A percentile compares a stretch with the other conserved stretches of the same genome.
phyloP scores from a whole-genome alignment of 2,888 invertebrate genomes.

The Ophion costatus region DNA sequence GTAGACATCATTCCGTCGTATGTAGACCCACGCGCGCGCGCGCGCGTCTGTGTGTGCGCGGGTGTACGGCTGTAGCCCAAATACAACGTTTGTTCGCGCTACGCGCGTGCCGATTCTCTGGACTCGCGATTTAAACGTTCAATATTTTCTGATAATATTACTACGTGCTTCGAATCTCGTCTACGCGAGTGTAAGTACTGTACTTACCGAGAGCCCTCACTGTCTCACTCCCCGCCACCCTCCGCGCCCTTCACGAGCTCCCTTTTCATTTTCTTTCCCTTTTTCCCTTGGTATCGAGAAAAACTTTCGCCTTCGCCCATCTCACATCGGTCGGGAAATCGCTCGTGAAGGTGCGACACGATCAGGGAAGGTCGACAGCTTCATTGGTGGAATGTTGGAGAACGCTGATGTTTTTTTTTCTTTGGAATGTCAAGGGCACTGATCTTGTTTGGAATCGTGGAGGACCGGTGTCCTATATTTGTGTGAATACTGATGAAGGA shows the following conservation, averaged over 20 bases:
- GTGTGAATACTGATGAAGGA: no score
- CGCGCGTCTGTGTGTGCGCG: neutral
- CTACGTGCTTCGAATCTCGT: conserved; percentile 60
- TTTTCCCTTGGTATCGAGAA: neutral
- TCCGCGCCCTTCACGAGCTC: neutral
- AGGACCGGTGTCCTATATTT: no score
- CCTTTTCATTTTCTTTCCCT: conserved; percentile 27
- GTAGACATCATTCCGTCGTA: conserved; percentile 45
- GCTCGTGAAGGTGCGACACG: neutral
- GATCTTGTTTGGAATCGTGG: no score
- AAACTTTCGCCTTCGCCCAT: neutral
- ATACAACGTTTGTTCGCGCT: conserved; percentile 23
- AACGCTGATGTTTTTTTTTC: no score
- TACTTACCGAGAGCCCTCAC: conserved; percentile 12
- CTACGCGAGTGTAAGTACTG: conserved; percentile 47
- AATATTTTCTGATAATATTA: conserved; percentile 71
- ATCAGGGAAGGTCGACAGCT: neutral
- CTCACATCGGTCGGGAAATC: neutral
- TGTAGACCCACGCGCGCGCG: neutral
- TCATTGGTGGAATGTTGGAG: neutral
- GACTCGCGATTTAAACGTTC: conserved; percentile 70
- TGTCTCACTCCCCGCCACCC: conserved; percentile 13
- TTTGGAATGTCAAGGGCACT: no score
- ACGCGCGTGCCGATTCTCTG: conserved; percentile 68
- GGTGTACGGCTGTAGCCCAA: conserved; percentile 5